Base-by-base conservation (phyloP, 2,797 vertebrate genomes). In the Peromyscus attwateri region DNA sequence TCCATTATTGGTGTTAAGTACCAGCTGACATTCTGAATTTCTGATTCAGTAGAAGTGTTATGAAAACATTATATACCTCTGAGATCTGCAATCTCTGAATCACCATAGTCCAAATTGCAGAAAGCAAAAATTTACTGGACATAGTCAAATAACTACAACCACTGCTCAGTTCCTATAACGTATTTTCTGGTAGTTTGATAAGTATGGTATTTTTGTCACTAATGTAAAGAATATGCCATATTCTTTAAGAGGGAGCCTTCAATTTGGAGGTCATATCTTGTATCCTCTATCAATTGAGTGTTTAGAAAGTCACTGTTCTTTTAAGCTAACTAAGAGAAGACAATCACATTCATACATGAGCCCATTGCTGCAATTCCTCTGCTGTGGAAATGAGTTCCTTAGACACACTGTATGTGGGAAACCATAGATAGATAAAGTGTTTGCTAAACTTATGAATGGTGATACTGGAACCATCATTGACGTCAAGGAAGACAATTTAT, bases 331-430 rank as follows among this genome's bases (percentile, higher is more conserved):
- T 95, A 49, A n/a, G 92, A 66, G 40, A 77, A 57, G 34, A 8
- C 84, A 55, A 73, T 52, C 40, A 12, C 60, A 55, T 82, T 27
- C 29, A 57, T 16, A 9, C 52, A 37, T 92, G 40, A 89, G 21
- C 27, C 49, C 25, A 83, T 37, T 71, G 66, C 37, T 89, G 12
- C 13, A 70, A 12, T 79, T 95, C 73, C 40, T 95, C 88, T 93
- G 34, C 66, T 95, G 43, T 95, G 66, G 92, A 73, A 95, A 77
- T 90, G 25, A 79, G n/a, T 94, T 96, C 49, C 87, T 88, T 92
- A 95, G 79, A 89, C 57, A 23, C 19, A 85, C 3, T 70, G 10
- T 89, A 3, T 71, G 3, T 85, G 40, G 43, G 19, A 92, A 96
- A 13, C 43, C 37, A 64, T 43, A 91, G 46, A 64, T 64, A 40